Evolutionary conservation across 2,113 vertebrate genomes (phyloP), one percentile per base, ranked within the genome.

Genomic region (Protomyctophum bolini): DNA sequence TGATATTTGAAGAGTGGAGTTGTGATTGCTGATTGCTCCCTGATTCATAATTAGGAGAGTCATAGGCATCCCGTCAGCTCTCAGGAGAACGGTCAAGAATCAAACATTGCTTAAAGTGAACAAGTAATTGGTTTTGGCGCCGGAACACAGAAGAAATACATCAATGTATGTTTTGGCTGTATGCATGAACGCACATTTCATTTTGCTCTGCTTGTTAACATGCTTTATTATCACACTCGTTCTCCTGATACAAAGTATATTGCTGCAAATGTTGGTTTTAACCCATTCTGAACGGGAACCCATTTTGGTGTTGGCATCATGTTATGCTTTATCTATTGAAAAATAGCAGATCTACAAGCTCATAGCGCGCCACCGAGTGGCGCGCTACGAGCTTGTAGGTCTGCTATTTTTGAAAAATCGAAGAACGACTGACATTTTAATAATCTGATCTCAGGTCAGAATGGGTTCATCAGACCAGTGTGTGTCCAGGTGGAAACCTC

Each of bases 21-120:
- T 90, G 84, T 91, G 91, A 93, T 91, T 91, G 86, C 90, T 91
- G 91, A 93, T 92, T 89, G 87, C 89, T 89, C 84, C 79, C 80
- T 77, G 87, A 80, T 90, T 91, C 93, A 93, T 92, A 92, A 93
- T 93, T 92, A 90, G 86, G 84, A 83, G 76, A 89, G 86, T 91
- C 87, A 87, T 88, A 78, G 88, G 87, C 87, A 81, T 90, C 86
- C 82, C 84, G 85, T 83, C 83, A 83, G 83, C 77, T 76, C 76
- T 82, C 83, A 45, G 86, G 79, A 78, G 79, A 87, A 81, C 72
- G 86, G 85, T 83, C 80, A 74, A 81, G 74, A 82, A 86, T 89
- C 82, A 86, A 82, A 86, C 75, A 73, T 21, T 68, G 81, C 88
- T 91, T 85, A 79, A 61, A 85, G 80, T 88, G 84, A 85, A 75